Evolutionary conservation across 2,797 vertebrate species (phyloP).

Genomic region (Brachyalestes nurse): DNA sequence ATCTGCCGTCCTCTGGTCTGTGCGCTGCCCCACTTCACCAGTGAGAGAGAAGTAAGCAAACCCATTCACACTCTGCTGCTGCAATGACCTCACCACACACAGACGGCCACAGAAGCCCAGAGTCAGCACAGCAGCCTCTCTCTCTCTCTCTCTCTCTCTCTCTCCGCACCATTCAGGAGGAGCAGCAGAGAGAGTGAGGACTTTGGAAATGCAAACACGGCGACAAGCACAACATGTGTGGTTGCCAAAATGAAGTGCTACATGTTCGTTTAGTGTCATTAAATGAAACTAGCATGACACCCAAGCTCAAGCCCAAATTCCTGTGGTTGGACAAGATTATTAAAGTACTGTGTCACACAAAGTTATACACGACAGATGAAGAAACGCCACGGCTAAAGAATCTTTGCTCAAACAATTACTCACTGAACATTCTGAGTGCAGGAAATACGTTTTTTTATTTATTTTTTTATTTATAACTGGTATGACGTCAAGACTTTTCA

Average conservation of each 20-base stretch:
- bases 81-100: slow-evolving; percentile 34
- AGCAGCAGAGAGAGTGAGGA: slow-evolving; percentile 17
- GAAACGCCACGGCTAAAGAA: not conserved
- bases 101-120: slow-evolving; percentile 24
- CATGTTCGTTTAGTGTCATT: slow-evolving; percentile 19
- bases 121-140: slow-evolving; percentile 32
- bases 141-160: not conserved
- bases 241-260: slow-evolving; percentile 35
- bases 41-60: slow-evolving; percentile 24
- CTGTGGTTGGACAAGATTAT: slow-evolving; percentile 12
- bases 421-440: not conserved
- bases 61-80: slow-evolving; percentile 40
- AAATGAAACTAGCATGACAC: slow-evolving; percentile 35
- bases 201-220: slow-evolving; percentile 28
- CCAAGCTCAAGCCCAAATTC: slow-evolving; percentile 34
- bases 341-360: slow-evolving; percentile 5
- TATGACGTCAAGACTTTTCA: not conserved
- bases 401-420: not conserved
- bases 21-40: not conserved
- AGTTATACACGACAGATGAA: not conserved
- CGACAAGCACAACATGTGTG: slow-evolving; percentile 7
- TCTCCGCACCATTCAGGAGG: slow-evolving; percentile 16
- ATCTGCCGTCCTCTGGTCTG: slow-evolving; percentile 5
- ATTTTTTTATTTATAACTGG: not conserved
- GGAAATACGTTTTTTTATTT: not conserved